These are phyloP conservation scores for Oophaga sylvatica DNA, from an alignment of 2,797 vertebrate genomes.

Conservation along the genomic window DNA sequence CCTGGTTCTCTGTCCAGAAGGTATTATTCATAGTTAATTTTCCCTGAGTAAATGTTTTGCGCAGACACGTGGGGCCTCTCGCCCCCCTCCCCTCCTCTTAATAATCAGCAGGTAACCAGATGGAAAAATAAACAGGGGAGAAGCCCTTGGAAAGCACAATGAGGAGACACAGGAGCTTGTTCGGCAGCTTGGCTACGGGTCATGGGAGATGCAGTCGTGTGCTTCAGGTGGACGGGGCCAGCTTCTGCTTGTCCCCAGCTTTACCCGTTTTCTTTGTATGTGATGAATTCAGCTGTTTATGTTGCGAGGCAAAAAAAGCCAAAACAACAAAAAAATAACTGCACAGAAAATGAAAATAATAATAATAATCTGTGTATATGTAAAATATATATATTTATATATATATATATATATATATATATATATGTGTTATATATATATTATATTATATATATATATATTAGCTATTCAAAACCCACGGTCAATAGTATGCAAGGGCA, in stretches of 20 bases:
- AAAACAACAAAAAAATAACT: background rate
- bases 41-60: constrained; percentile 61
- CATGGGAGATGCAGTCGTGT: background rate
- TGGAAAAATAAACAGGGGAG: constrained; percentile 73
- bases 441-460: too few species aligned
- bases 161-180: constrained; percentile 46
- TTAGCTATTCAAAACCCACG: too few species aligned
- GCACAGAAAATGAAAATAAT: background rate
- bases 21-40: constrained; percentile 50
- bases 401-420: too few species aligned
- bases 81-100: constrained; percentile 61
- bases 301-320: background rate
- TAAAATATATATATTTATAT: too few species aligned
- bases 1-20: background rate
- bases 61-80: constrained; percentile 58
- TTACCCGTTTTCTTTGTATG: background rate
- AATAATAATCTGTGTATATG: too few species aligned
- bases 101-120: constrained; percentile 65
- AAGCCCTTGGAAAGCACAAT: constrained; percentile 67
- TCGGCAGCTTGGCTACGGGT: constrained; percentile 18
- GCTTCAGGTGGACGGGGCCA: background rate
- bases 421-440: too few species aligned
- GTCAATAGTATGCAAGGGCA: too few species aligned
- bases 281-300: constrained; percentile 7
- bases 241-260: background rate